Conservation (phyloP, 2,888 invertebrate genomes). For the Omphaloscelis lunosa region DNA sequence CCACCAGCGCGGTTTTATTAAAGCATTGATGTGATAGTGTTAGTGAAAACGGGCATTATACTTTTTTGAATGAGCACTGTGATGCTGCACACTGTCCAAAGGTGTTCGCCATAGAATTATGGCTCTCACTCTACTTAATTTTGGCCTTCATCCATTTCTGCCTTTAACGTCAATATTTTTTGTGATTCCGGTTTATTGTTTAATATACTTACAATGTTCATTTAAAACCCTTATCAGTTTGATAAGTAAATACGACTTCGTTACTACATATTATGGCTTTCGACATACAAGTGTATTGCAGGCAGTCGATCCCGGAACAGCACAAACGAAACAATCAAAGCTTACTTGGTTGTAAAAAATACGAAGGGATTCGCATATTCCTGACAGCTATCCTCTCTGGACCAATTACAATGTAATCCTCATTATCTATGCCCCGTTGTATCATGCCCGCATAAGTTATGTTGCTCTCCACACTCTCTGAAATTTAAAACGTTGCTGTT, state of each 20-base stretch:
- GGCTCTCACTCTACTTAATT: not conserved
- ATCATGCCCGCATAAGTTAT: conserved; percentile 83
- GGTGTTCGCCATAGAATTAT: not conserved
- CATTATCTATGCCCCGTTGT: conserved; percentile 79
- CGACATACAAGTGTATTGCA: not conserved
- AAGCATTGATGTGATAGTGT: not conserved
- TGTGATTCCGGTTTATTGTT: too few relatives aligned
- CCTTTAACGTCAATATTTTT: too few relatives aligned
- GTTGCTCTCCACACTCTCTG: conserved; percentile 85
- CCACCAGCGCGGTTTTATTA: not conserved
- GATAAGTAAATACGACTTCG: not conserved
- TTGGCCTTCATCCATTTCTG: not conserved
- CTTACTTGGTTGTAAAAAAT: conserved; percentile 84
- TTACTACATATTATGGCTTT: not conserved
- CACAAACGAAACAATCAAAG: conserved; percentile 38
- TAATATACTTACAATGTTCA: too few relatives aligned
- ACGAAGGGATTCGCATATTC: conserved; percentile 81
- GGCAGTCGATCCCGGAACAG: not conserved
- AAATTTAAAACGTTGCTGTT: conserved; percentile 64
- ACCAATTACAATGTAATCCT: conserved; percentile 84
- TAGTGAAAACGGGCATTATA: not conserved
- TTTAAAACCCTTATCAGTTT: too few relatives aligned
- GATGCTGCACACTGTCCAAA: too few relatives aligned
- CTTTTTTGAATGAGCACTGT: not conserved
- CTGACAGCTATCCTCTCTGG: conserved; percentile 84